Base-by-base conservation (phyloP, 2,797 vertebrate species). In the Diglossa cyanea region DNA sequence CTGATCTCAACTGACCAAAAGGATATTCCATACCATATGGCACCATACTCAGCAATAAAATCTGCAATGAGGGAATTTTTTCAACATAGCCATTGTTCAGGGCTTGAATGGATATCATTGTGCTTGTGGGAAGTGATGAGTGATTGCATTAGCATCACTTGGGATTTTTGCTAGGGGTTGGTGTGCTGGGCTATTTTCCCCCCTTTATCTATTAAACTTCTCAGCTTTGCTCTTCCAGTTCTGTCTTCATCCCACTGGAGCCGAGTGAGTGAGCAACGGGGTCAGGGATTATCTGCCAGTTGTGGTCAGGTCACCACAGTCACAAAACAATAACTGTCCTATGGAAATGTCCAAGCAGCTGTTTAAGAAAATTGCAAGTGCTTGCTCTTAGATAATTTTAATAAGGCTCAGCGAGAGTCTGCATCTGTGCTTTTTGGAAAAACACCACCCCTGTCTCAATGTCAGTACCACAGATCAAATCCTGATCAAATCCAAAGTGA, bases 81-180 rank as follows among this genome's bases (percentile, higher is more conserved):
- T 26, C 12, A 66, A 37, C 14, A 21, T 2, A 50, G 6, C 5
- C 5, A 1, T 40, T 57, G 4, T 14, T 77, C 16, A 33, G 8
- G 19, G 5, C 5, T 47, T 77, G 26, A 10, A 31, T 81, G 5
- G 5, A 4, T 44, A 44, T 48, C 13, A n/a, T 12, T 48, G 20
- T 51, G 9, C 30, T 57, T 35, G 12, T 48, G 23, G 31, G 26
- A 76, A 4, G 6, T 57, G 25, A 7, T 47, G 11, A 72, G 6
- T 4, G 2, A 28, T 35, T 61, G 24, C 9, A 20, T 65, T 55
- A 40, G 2, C 6, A 80, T 25, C 17, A 50, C 2, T 44, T 61
- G 18, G 3, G 3, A 0, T 26, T 39, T 37, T 48, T 23, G 8
- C 17, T 45, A 18, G 31, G n/a, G 4, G 1, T 45, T 33, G 5